Percentiles rank a stretch among this genome's conserved stretches.
Conservation (phyloP, 2,113 vertebrate genomes). For the Cynoglossus semilaevis region DNA sequence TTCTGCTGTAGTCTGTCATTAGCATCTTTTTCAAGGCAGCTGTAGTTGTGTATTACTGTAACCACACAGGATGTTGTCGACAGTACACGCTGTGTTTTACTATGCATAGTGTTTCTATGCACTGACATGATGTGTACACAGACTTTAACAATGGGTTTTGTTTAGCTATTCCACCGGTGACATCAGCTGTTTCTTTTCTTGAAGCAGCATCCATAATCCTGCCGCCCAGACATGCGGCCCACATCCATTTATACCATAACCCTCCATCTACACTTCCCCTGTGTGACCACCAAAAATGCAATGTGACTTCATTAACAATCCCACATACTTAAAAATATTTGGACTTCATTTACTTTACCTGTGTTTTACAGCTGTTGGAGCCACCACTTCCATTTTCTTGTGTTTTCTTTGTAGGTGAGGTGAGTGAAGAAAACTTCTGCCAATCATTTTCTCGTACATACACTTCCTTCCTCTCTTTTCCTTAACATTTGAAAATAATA, state of each 20-base stretch:
- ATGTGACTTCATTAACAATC: too few species aligned
- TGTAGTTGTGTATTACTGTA: conserved; percentile 36
- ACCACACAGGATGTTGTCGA: conserved; percentile 47
- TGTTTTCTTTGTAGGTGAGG: conserved; percentile 30
- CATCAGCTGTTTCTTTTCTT: conserved; percentile 42
- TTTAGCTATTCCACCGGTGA: conserved; percentile 39
- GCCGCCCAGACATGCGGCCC: neutral
- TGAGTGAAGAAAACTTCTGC: conserved; percentile 25
- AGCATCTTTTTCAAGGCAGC: conserved; percentile 12
- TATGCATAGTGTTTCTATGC: conserved; percentile 37
- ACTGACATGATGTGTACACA: conserved; percentile 1
- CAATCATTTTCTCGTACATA: neutral
- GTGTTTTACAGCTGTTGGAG: conserved; percentile 22
- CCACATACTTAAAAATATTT: neutral
- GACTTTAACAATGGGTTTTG: conserved; percentile 50
- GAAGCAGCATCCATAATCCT: neutral
- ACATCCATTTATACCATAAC: neutral
- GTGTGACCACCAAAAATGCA: too few species aligned
- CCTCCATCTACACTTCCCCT: neutral
- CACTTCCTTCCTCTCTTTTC: conserved; percentile 4
- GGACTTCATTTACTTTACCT: conserved; percentile 13
- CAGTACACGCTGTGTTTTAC: conserved; percentile 36
- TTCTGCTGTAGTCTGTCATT: conserved; percentile 51
- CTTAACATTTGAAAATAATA: conserved; percentile 39
- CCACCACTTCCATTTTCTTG: neutral